These are phyloP conservation scores for Sepiola atlantica DNA, from an alignment of 2,888 invertebrate genomes.

Conservation along the genomic window DNA sequence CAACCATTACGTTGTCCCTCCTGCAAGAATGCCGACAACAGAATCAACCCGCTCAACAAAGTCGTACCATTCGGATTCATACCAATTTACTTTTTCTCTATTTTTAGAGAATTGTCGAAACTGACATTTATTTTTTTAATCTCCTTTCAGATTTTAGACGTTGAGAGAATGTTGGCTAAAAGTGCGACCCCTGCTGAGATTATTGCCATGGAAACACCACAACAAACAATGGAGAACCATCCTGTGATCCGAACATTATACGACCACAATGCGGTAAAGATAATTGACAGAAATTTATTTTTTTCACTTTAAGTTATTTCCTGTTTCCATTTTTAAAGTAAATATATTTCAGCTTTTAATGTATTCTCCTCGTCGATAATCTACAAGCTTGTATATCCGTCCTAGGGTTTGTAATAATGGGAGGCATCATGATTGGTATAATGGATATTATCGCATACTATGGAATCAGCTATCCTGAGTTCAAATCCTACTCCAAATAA, in stretches of 20 bases:
- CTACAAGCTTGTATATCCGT: too few species aligned
- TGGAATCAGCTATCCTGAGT: too few species aligned
- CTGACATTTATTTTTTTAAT: background rate
- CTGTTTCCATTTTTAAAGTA: background rate
- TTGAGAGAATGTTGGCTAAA: slow-evolving; percentile 98
- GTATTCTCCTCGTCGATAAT: background rate
- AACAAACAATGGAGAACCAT: slow-evolving; percentile 87
- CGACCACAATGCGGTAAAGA: slow-evolving; percentile 87
- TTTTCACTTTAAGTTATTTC: background rate
- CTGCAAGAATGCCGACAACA: too few species aligned
- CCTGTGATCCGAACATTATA: slow-evolving; percentile 98
- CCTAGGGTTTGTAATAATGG: too few species aligned
- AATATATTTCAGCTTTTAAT: background rate
- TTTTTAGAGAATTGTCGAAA: background rate
- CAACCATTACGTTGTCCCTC: too few species aligned
- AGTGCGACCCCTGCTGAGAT: slow-evolving; percentile 82
- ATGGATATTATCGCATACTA: too few species aligned
- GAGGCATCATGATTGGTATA: too few species aligned
- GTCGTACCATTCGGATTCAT: too few species aligned
- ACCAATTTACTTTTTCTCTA: too few species aligned
- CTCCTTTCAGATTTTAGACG: slow-evolving; percentile 87
- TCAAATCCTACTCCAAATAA: too few species aligned
- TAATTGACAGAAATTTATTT: background rate
- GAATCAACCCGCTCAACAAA: too few species aligned
- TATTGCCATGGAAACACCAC: slow-evolving; percentile 74